Evolutionary conservation across 1,140 invertebrate species (phyloP), one percentile per base, ranked within the genome.

Genomic region (Hycleus cichorii): DNA sequence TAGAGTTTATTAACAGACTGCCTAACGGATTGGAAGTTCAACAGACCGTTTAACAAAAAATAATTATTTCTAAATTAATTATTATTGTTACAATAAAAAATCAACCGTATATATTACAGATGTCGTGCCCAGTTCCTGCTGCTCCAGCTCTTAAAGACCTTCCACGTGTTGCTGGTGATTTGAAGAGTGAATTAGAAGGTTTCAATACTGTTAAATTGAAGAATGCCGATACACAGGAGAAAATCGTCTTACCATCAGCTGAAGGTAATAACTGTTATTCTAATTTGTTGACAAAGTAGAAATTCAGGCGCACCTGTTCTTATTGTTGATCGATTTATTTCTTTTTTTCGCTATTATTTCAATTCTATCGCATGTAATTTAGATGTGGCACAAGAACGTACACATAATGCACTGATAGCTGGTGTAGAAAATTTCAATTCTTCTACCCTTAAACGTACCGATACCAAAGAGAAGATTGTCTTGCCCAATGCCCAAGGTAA

Each of bases 111-210:
- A 32, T 32, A 5, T 32, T 4, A 7, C 4, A 73, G 72, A 73
- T 73, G 72, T 72, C 71, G 47, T 72, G 70, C 58, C 52, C 67
- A 63, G 62, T 69, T 45, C 67, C 67, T 53, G 59, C 49, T 40
- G 63, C 61, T 8, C 81, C 83, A 70, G 79, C 81, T 67, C 81
- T 93, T 47, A 91, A 94, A 78, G 89, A 94, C 75, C 80, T 94
- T 50, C 91, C 91, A 57, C 93, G 93, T 80, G 90, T 95, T 53
- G 88, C 88, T 53, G 80, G 83, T 39, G 89, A 91, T 72, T 79
- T 95, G 48, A 95, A 94, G 75, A 89, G 83, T 71, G 88, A 95
- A 76, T 77, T 94, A 64, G 90, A 93, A 74, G 83, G 84, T 7
- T 95, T 95, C 78, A 90, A 92, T 69, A 80, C 84, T 11, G 85